phyloP scores from a whole-genome alignment of 1,140 invertebrate genomes.

The Heterodera schachtii region DNA sequence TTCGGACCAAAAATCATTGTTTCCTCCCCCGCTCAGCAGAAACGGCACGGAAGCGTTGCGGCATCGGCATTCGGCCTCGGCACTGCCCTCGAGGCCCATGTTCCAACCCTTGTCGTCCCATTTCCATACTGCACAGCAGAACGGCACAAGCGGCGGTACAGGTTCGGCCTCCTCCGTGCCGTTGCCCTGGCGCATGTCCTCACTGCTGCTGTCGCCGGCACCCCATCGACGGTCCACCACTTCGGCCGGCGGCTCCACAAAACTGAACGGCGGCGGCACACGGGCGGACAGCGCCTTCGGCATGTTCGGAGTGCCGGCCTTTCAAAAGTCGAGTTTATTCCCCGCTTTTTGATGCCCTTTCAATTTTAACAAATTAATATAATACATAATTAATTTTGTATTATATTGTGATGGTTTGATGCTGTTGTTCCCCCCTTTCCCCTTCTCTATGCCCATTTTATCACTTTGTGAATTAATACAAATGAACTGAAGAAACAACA shows the following conservation, averaged over 20 bases:
- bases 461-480: no score
- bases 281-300: neutral
- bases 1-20: no score
- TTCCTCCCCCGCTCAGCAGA: constrained; percentile 13
- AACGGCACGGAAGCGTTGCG: constrained; percentile 34
- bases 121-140: constrained; percentile 2
- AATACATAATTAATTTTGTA: no score
- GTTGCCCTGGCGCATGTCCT: constrained; percentile 49
- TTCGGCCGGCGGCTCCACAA: constrained; percentile 16
- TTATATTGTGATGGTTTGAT: no score
- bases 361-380: no score
- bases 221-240: constrained; percentile 42
- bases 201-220: constrained; percentile 46
- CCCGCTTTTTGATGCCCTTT: constrained; percentile 14
- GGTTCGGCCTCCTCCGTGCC: constrained; percentile 5
- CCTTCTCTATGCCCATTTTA: no score
- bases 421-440: no score
- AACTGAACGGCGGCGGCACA: constrained; percentile 16
- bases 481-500: no score
- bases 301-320: constrained; percentile 22
- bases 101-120: constrained; percentile 22
- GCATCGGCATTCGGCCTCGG: constrained; percentile 40
- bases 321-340: constrained; percentile 22
- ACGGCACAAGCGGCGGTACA: constrained; percentile 6
- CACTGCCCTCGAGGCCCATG: constrained; percentile 17